phyloP scores from a whole-genome alignment of 2,888 invertebrate genomes.

The Onchidella celtica region DNA sequence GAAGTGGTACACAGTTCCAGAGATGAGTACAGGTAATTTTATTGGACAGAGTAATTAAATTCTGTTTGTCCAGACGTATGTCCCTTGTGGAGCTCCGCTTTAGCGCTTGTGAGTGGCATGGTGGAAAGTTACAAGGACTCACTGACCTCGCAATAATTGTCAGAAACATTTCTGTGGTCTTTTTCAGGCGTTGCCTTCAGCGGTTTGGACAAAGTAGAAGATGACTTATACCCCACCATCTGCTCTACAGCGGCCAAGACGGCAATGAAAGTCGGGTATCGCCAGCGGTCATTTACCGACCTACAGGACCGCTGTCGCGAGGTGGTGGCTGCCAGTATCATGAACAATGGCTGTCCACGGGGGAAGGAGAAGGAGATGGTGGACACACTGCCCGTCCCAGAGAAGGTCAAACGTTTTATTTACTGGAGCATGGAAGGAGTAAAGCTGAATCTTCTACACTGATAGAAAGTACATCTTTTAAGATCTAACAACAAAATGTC shows the following conservation, averaged over 20 bases:
- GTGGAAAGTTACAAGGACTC: too few relatives aligned
- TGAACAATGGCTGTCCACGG: not conserved
- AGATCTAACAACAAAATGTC: too few relatives aligned
- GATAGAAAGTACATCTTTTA: not conserved
- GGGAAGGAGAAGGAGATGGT: not conserved
- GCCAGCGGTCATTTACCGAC: constrained; percentile 85
- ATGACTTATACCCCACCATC: constrained; percentile 85
- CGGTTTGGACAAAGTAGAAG: constrained; percentile 83
- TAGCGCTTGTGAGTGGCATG: too few relatives aligned
- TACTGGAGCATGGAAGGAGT: not conserved
- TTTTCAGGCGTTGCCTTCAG: constrained; percentile 84
- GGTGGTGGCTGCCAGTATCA: constrained; percentile 77
- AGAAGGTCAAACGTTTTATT: not conserved
- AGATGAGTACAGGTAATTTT: too few relatives aligned
- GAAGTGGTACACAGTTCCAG: too few relatives aligned
- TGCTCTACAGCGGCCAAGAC: constrained; percentile 89
- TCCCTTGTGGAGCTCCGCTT: too few relatives aligned
- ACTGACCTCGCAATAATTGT: too few relatives aligned
- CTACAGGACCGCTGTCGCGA: constrained; percentile 84
- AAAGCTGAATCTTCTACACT: not conserved
- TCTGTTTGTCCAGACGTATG: too few relatives aligned
- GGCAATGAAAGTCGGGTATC: constrained; percentile 87
- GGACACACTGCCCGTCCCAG: not conserved
- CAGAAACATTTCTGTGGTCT: not conserved
- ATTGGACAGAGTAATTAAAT: too few relatives aligned